Evolutionary conservation across 35 echinoderm and acorn worm genomes (phyloP), one percentile per base, ranked within the genome.

Genomic region (Apostichopus japonicus): DNA sequence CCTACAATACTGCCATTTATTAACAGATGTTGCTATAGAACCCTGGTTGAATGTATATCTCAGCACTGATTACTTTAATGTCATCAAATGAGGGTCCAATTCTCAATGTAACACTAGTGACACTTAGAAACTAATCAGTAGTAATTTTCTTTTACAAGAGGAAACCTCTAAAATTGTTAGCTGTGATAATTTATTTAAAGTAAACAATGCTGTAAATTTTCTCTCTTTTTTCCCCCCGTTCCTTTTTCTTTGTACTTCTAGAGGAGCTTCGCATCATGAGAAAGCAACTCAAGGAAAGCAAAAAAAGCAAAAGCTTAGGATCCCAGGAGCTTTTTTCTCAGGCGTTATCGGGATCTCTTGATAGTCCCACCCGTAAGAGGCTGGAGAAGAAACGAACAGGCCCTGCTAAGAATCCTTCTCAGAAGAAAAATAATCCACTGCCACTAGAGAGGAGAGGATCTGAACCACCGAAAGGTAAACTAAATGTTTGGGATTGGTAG

Each of bases 241-340:
- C 33, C 33, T 44, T 44, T 44, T 44, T 44, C 33, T 44, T 1
- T 44, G 33, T 44, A 44, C 2, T 44, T 44, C 33, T 70, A 96
- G 95, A 86, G 54, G 92, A 93, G 71, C 56, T 96, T 58, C 87
- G 62, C 22, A 54, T 54, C 24, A 67, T 96, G 95, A 93, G 86
- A 86, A 87, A 90, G 53, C 21, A 90, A 54, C 56, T 96, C 87
- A 90, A 82, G 76, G 24, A 91, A 24, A 58, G 93, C 14, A 59
- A 95, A 62, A 58, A 58, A 53, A 80, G 63, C 23, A 58, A 77
- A 87, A 72, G 15, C 7, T n/a, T 54, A 10, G 73, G 55, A 78
- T 77, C 91, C 1, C 93, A 87, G 61, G 92, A 96, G 57, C 90
- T 72, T 22, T 96, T 96, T 78, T 96, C 95, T 25, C 78, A 93